Evolutionary conservation across 2,888 invertebrate species (phyloP).

Genomic region (Dryadula phaetusa): DNA sequence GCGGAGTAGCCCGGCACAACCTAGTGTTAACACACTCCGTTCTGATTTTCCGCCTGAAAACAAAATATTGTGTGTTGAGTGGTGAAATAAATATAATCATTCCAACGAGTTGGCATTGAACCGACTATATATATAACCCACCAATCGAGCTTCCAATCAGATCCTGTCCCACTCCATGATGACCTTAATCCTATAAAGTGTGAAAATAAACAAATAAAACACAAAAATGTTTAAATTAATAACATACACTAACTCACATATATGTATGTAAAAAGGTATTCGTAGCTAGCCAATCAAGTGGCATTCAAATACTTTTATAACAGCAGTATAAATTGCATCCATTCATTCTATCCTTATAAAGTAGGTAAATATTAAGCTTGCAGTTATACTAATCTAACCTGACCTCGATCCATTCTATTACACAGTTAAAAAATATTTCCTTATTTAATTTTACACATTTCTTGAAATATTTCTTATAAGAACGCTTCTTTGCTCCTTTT

Average conservation of each 20-base stretch:
- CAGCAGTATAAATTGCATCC: slow-evolving; percentile 34
- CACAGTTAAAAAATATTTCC: neutral
- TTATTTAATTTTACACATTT: neutral
- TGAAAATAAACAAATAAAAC: neutral
- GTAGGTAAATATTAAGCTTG: slow-evolving; percentile 28
- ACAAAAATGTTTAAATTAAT: neutral
- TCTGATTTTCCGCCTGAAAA: no score
- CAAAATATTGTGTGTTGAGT: no score
- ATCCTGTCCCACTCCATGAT: no score
- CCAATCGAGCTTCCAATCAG: no score
- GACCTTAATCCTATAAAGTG: neutral
- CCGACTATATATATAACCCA: no score
- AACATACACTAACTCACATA: slow-evolving; percentile 8
- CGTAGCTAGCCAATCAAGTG: slow-evolving; percentile 41
- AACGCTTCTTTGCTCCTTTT: neutral
- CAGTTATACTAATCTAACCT: slow-evolving; percentile 21
- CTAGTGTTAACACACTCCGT: no score
- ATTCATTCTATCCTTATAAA: slow-evolving; percentile 22
- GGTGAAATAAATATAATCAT: no score
- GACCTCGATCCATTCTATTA: slow-evolving; percentile 21
- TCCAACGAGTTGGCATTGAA: no score
- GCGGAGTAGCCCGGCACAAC: no score
- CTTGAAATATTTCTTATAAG: neutral
- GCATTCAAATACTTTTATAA: slow-evolving; percentile 37
- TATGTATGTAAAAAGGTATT: slow-evolving; percentile 40